Evolutionary conservation across 2,888 invertebrate species (phyloP), one percentile per base, ranked within the genome.

Genomic region (Lasioglossum villosulum): DNA sequence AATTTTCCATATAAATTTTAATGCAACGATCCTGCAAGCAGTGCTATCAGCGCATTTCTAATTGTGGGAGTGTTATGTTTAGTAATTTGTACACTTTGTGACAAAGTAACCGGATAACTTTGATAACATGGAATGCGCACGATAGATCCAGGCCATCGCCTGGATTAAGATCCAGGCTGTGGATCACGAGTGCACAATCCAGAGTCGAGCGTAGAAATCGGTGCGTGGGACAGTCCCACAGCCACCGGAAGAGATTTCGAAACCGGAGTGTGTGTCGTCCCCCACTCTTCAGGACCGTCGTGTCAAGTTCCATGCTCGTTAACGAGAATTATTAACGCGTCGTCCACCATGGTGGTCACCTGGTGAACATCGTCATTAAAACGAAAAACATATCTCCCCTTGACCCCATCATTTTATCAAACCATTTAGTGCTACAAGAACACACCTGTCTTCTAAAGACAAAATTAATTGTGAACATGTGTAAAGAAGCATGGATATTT

Each of bases 211-310:
- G 73, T 87, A 90, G 91, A 91, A 91, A 91, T 87, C 83, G 74
- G 92, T 91, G 89, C 91, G 91, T 91, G 91, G 88, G 91, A 91
- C 84, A 81, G 68, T 92, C 88, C 72, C 91, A 90, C 89, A 84
- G 76, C 63, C n/a, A 70, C 75, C 84, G 84, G 86, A 86, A 85
- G 82, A 89, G 82, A 89, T 91, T 90, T 83, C 79, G 85, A 86
- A 92, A 91, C 84, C 78, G 45, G 74, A 73, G 82, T 80, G 87
- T 87, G 70, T 72, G 82, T 72, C 39, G 63, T 88, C 76, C 81
- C 85, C 70, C 34, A 23, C 68, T 23, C 23, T 30, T 30, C 19
- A 34, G 63, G 30, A 68, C 68, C 10, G 34, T 37, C 23, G 23
- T 68, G 68, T 37, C 68, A 68, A 68, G 68, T 68, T 68, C 37